Base-by-base conservation (phyloP, 1,140 invertebrate species). In the Aricia agestis region DNA sequence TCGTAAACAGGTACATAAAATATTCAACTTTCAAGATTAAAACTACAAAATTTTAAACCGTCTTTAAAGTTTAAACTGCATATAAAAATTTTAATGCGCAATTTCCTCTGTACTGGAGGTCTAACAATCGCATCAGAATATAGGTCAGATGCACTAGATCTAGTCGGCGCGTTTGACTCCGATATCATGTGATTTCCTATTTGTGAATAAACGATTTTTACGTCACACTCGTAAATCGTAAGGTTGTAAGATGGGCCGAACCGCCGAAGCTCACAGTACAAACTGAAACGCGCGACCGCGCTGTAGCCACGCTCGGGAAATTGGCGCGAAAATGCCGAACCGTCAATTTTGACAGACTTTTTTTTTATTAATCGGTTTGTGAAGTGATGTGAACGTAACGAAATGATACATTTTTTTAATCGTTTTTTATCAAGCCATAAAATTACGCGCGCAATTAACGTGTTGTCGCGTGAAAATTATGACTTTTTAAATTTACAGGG, bases 301-400 rank as follows among this genome's bases (percentile, higher is more conserved):
- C 82, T 70, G 73, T 75, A 69, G 70, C 74, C 79, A 77, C 80
- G 82, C 79, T 77, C 79, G 86, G 85, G 83, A 90, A 88, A 88
- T 84, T 87, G 81, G 82, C 88, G 88, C 87, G 86, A 90, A 90
- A 90, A 90, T 89, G 85, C 77, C 74, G 76, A 84, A 83, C 77
- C 82, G 81, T 83, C 84, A 86, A 78, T 77, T 75, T 74, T 75
- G 78, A 83, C 76, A 79, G 78, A 77, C 82, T 76, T 83, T 78
- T 79, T 74, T 70, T 74, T 76, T 75, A 58, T 73, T 70, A 66
- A 67, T 74, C 68, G 68, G 18, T 67, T 67, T 36, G 66, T 67
- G 66, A 67, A 67, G 45, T 52, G 45, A 52, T 65, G 45, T 17
- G 31, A 65, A 69, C 41, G 69, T 70, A 59, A 69, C 45, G 18